A percentile compares a stretch with the other conserved stretches of the same genome.
Conservation (phyloP, 2,888 invertebrate genomes). For the Embidobia sp. region DNA sequence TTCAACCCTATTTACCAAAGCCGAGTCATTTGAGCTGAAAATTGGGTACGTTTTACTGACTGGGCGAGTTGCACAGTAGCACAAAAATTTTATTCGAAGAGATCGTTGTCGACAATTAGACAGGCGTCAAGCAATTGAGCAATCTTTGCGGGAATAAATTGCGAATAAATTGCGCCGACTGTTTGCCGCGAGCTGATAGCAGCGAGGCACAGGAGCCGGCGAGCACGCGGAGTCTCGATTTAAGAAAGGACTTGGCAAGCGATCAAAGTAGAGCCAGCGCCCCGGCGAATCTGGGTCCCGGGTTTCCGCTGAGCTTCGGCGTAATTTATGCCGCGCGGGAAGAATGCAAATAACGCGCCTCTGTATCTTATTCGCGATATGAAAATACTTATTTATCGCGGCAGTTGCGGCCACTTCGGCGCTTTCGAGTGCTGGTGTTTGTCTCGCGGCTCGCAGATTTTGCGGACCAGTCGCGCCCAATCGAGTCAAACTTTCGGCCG, state of each 20-base stretch:
- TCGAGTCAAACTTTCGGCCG: no score
- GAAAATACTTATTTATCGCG: conserved; percentile 40
- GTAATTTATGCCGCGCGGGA: conserved; percentile 51
- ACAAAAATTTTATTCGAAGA: conserved; percentile 18
- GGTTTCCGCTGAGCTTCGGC: conserved; percentile 45
- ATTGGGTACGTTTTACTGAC: no score
- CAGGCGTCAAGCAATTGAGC: conserved; percentile 27
- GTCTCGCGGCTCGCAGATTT: conserved; percentile 12
- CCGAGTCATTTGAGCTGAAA: no score
- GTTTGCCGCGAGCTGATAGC: conserved; percentile 18
- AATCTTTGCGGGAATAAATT: not conserved
- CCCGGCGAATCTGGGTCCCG: conserved; percentile 58
- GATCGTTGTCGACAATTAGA: conserved; percentile 38
- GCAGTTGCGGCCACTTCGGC: conserved; percentile 5
- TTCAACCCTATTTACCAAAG: no score
- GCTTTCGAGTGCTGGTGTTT: conserved; percentile 26
- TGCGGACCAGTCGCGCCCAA: no score
- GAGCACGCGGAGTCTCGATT: conserved; percentile 8
- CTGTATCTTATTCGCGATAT: conserved; percentile 43
- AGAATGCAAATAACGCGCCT: conserved; percentile 55
- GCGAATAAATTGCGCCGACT: not conserved
- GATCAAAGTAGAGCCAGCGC: conserved; percentile 60
- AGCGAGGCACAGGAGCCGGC: no score
- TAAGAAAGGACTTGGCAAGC: conserved; percentile 58
- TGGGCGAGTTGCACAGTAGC: no score